Percentiles rank a stretch among this genome's conserved stretches.
Evolutionary conservation across 2,888 invertebrate genomes (phyloP).

Genomic region (Andrena bucephala): DNA sequence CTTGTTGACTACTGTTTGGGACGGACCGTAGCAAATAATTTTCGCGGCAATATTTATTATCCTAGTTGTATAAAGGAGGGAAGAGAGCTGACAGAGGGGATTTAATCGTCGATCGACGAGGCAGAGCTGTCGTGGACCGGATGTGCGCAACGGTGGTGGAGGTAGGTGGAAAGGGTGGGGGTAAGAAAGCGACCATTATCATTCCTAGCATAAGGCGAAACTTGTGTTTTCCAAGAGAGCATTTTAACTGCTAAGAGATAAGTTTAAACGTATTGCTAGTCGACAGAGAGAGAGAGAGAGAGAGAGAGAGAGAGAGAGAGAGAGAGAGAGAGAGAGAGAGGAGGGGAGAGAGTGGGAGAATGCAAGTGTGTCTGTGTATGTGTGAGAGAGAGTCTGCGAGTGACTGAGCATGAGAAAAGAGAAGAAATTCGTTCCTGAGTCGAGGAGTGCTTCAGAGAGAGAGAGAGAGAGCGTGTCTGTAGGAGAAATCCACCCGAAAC

Average conservation of each 20-base stretch:
- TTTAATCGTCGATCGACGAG: conserved; percentile 22
- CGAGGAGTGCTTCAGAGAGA: conserved; percentile 29
- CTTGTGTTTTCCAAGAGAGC: conserved; percentile 75
- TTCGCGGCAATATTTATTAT: conserved; percentile 81
- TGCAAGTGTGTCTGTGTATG: too few relatives aligned
- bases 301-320: conserved; percentile 19
- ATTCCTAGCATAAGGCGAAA: conserved; percentile 72
- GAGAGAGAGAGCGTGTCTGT: conserved; percentile 21
- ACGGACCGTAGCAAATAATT: conserved; percentile 77
- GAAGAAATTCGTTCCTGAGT: conserved; percentile 54
- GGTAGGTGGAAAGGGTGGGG: not conserved
- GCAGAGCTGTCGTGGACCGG: conserved; percentile 12
- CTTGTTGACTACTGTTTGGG: conserved; percentile 77
- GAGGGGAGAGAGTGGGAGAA: not conserved
- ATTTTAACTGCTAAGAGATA: conserved; percentile 68
- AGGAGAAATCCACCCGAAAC: conserved; percentile 21
- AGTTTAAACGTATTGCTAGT: conserved; percentile 61
- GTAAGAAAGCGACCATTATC: conserved; percentile 71
- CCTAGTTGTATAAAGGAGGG: conserved; percentile 76
- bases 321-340: conserved; percentile 26
- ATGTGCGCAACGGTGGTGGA: not conserved
- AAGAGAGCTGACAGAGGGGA: conserved; percentile 26
- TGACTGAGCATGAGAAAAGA: conserved; percentile 31
- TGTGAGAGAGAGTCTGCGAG: conserved; percentile 6
- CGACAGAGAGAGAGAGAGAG: conserved; percentile 4